phyloP scores from a whole-genome alignment of 2,888 invertebrate genomes.

The Mythimna loreyi region DNA sequence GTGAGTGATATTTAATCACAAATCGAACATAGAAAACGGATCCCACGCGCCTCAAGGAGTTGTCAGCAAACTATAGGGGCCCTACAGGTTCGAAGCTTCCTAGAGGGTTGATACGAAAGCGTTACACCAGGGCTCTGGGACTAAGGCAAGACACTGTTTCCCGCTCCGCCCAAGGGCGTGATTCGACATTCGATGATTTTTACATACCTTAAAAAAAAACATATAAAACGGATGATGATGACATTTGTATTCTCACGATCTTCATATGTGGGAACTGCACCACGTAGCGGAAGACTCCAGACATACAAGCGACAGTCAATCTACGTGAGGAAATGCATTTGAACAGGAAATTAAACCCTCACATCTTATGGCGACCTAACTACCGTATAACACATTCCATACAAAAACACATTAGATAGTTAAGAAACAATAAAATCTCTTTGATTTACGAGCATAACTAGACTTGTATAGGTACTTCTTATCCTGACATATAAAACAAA shows the following conservation, averaged over 20 bases:
- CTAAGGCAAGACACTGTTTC: too few species aligned
- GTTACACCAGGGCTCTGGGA: too few species aligned
- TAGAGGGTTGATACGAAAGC: too few species aligned
- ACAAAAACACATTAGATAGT: slow-evolving; percentile 59
- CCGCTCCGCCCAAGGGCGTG: too few species aligned
- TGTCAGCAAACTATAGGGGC: too few species aligned
- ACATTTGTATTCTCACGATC: background rate
- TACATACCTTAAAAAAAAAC: too few species aligned
- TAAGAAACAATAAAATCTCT: slow-evolving; percentile 68
- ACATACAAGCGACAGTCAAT: background rate
- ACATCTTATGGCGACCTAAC: background rate
- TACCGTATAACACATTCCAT: background rate
- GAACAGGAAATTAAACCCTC: slow-evolving; percentile 6
- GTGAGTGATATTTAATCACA: too few species aligned
- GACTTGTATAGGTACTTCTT: too few species aligned
- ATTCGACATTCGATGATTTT: too few species aligned
- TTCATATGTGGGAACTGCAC: background rate
- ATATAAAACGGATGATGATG: background rate
- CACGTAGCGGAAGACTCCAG: background rate
- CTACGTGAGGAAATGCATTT: slow-evolving; percentile 14
- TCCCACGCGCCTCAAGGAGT: too few species aligned
- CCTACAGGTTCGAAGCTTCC: too few species aligned
- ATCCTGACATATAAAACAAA: too few species aligned
- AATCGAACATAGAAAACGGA: background rate
- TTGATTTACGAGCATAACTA: slow-evolving; percentile 73